Evolutionary conservation across 2,888 invertebrate species (phyloP), one percentile per base, ranked within the genome.

Genomic region (Pandemis corylana): DNA sequence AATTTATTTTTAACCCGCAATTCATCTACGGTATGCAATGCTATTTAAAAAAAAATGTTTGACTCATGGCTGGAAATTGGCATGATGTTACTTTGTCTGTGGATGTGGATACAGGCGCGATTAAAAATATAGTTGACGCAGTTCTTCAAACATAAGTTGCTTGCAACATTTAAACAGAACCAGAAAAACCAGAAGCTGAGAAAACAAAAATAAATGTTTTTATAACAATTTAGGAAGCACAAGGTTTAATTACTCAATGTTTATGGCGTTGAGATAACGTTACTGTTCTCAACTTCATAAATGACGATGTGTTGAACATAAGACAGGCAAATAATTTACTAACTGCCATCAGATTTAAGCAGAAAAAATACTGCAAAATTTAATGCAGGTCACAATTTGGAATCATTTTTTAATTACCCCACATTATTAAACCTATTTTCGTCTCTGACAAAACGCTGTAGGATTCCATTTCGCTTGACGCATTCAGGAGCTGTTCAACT

Each of bases 331-430:
- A 51, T n/a, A 51, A 5, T 51, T 51, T n/a, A 46, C 12, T 51
- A 51, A 5, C 51, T 15, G 13, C 4, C 44, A 41, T 15, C 15
- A 65, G 13, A 20, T 46, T 46, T n/a, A 44, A 42, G 42, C 20
- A 41, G 15, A 53, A 15, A 51, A 15, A 51, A 49, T 28, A n/a
- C 13, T 65, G 65, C 83, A 82, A 85, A 12, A 10, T 46, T 46
- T 12, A 46, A 89, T 88, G 83, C 87, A 84, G 86, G 85, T 87
- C 86, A 88, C 85, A 86, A 84, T 85, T 82, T 81, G 80, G 81
- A 84, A 84, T 84, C 81, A 84, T 87, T 88, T 89, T 89, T 87
- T 90, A 89, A 89, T 89, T 87, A 88, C 84, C 81, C 78, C 72
- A 71, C 36, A 63, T 12, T 0, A 51, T 15, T 5, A 51, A 46